A percentile compares a stretch with the other conserved stretches of the same genome.
phyloP scores from a whole-genome alignment of 2,113 vertebrate genomes.

The Sylvietta virens region DNA sequence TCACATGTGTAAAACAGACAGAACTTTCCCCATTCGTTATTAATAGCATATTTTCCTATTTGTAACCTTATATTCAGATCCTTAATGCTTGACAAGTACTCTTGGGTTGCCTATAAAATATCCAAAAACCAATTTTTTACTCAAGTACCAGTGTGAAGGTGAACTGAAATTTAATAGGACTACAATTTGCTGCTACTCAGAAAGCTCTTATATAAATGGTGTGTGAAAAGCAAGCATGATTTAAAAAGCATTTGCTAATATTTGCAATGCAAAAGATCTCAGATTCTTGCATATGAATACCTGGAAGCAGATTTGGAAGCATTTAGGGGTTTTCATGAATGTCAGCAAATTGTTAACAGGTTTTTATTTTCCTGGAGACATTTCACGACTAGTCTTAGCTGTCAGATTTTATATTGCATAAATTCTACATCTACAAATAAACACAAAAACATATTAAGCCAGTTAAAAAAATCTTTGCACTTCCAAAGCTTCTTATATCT shows the following conservation, averaged over 20 bases:
- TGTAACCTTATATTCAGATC: background rate
- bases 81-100: background rate
- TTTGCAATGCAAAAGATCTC: conserved; percentile 58
- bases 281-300: conserved; percentile 52
- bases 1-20: background rate
- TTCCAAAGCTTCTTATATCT: conserved; percentile 42
- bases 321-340: conserved; percentile 37
- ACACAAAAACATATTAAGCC: conserved; percentile 46
- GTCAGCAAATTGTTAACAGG: conserved; percentile 66
- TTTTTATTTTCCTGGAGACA: conserved; percentile 61
- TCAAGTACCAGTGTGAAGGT: background rate
- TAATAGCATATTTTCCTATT: conserved; percentile 18
- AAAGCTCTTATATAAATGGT: conserved; percentile 38
- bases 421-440: conserved; percentile 51
- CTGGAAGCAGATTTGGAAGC: conserved; percentile 59
- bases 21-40: background rate
- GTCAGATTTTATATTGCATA: background rate
- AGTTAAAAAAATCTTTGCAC: conserved; percentile 38
- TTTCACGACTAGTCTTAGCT: conserved; percentile 37
- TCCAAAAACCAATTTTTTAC: background rate
- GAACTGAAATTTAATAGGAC: conserved; percentile 43
- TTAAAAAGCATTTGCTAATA: conserved; percentile 57
- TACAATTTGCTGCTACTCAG: conserved; percentile 30
- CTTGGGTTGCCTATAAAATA: conserved; percentile 2
- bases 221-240: conserved; percentile 48